Evolutionary conservation across 2,888 invertebrate genomes (phyloP), one percentile per base, ranked within the genome.

Genomic region (Phaedon cochleariae): DNA sequence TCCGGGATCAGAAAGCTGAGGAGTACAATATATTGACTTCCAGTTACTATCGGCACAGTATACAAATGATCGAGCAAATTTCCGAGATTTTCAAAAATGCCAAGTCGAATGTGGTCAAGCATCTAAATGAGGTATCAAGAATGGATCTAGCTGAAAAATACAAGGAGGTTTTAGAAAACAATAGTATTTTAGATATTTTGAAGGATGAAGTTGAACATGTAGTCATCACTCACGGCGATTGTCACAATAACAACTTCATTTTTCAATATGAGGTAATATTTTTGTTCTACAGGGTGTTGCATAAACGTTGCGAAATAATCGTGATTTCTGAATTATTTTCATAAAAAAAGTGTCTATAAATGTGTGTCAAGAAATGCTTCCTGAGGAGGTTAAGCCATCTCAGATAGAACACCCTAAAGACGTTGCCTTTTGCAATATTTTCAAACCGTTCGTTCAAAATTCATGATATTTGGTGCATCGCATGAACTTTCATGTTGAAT

Each of bases 231-330:
- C 74, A 74, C 59, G 68, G 72, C 9, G 74, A 74, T 61, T 69
- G 66, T 20, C 73, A 72, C 59, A 69, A 70, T 49, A 69, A 71
- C 49, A 74, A 74, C 18, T 68, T 70, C 20, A 59, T 74, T 60
- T 73, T 73, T 61, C 67, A 70, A 68, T 73, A 74, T 59, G 26
- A 68, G 69, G 74, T 71, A 61, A 69, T 7, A n/a, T n/a, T n/a
- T n/a, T n/a, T n/a, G n/a, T n/a, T n/a, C n/a, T n/a, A n/a, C n/a
- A n/a, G n/a, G n/a, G n/a, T n/a, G n/a, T n/a, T n/a, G n/a, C n/a
- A n/a, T n/a, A n/a, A n/a, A n/a, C n/a, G n/a, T n/a, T n/a, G n/a
- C n/a, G n/a, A n/a, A n/a, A n/a, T n/a, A n/a, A n/a, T n/a, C n/a
- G n/a, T n/a, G n/a, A n/a, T n/a, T n/a, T n/a, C n/a, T n/a, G n/a